phyloP scores from a whole-genome alignment of 2,113 vertebrate genomes.

The Paratilapia polleni region DNA sequence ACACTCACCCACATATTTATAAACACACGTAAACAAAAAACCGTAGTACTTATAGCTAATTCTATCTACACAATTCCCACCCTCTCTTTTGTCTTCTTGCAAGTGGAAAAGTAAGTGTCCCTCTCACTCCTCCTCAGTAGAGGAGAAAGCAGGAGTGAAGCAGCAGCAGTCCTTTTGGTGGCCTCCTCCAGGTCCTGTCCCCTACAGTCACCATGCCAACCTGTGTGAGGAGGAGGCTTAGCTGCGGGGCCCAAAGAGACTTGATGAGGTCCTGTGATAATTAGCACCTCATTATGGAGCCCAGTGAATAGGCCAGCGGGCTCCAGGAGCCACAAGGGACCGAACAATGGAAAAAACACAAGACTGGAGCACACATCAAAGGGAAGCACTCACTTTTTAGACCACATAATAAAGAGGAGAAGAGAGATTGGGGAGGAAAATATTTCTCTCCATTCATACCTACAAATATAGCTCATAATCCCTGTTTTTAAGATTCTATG shows the following conservation, averaged over 20 bases:
- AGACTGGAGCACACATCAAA: constrained; percentile 66
- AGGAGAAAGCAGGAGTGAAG: constrained; percentile 9
- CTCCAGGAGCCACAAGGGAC: constrained; percentile 51
- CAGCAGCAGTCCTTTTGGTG: constrained; percentile 35
- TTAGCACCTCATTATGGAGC: constrained; percentile 74
- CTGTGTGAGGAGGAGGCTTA: constrained; percentile 57
- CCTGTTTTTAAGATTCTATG: constrained; percentile 43
- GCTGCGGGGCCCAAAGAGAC: constrained; percentile 50
- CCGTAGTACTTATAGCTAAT: neutral
- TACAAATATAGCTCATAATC: constrained; percentile 70
- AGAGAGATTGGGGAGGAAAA: constrained; percentile 27
- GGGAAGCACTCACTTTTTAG: constrained; percentile 44
- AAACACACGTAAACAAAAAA: neutral
- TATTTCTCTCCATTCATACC: constrained; percentile 59
- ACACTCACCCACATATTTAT: neutral
- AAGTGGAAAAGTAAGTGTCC: neutral
- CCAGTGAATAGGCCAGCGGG: constrained; percentile 58
- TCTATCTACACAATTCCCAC: constrained; percentile 8
- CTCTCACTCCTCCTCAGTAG: constrained; percentile 11
- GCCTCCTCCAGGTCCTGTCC: constrained; percentile 56
- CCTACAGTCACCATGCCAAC: constrained; percentile 79
- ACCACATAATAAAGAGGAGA: constrained; percentile 39
- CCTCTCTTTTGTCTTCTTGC: constrained; percentile 3
- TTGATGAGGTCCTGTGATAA: constrained; percentile 75
- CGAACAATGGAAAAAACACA: constrained; percentile 37